Conservation (phyloP, 2,888 invertebrate species). For the Pachydiplax longipennis region DNA sequence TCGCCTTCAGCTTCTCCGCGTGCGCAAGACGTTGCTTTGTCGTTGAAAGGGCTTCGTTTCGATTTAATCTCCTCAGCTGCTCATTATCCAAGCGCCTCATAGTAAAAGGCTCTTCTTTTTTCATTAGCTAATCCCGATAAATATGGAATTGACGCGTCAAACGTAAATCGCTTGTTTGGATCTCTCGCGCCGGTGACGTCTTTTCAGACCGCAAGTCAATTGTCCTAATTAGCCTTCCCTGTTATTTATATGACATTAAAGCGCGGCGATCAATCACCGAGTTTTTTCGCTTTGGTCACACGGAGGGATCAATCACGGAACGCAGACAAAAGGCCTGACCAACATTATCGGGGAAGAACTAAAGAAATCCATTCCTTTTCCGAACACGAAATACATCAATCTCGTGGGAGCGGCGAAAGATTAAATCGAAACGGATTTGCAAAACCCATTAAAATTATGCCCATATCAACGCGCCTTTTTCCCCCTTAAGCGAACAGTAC, state of each 20-base stretch:
- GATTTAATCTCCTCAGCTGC: not conserved
- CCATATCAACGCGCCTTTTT: not conserved
- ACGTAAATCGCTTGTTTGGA: not conserved
- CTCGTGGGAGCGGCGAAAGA: not conserved
- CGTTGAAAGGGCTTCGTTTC: not conserved
- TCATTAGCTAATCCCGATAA: not conserved
- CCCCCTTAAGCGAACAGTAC: not conserved
- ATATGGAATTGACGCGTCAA: not conserved
- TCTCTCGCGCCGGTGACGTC: not conserved
- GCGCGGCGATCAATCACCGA: not conserved
- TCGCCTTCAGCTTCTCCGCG: too few species aligned
- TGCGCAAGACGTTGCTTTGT: too few species aligned
- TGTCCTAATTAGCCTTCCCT: not conserved
- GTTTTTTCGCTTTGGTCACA: not conserved
- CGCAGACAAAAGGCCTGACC: not conserved
- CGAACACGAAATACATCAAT: slow-evolving; percentile 27
- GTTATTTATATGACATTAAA: not conserved
- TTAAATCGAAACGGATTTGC: slow-evolving; percentile 17
- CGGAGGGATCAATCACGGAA: slow-evolving; percentile 11
- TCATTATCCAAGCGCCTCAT: not conserved
- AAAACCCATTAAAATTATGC: slow-evolving; percentile 33
- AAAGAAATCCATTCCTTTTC: slow-evolving; percentile 21
- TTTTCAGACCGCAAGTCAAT: not conserved
- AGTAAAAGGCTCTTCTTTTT: not conserved
- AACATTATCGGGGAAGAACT: not conserved